These are phyloP conservation scores for Drosophila mojavensis DNA, from an alignment of 1,140 invertebrate genomes.

Conservation along the genomic window DNA sequence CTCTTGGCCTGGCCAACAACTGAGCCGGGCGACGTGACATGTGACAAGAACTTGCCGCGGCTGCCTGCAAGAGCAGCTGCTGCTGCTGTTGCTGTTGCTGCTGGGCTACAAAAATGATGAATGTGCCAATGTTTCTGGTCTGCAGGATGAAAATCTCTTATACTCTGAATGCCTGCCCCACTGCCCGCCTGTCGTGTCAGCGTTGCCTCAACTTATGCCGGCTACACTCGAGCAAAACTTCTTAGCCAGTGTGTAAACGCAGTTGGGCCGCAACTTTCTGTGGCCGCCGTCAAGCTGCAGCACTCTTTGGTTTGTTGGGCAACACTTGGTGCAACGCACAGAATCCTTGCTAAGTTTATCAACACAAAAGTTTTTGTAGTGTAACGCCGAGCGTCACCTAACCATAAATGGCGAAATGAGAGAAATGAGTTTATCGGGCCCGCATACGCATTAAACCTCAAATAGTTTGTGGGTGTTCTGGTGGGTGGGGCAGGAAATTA, in stretches of 20 bases:
- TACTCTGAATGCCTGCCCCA: background rate
- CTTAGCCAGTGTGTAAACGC: slow-evolving; percentile 39
- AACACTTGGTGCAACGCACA: slow-evolving; percentile 72
- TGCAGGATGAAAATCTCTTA: slow-evolving; percentile 30
- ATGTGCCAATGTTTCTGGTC: slow-evolving; percentile 74
- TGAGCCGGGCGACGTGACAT: slow-evolving; percentile 70
- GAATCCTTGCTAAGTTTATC: slow-evolving; percentile 42
- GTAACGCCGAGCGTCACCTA: slow-evolving; percentile 28
- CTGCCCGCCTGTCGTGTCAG: background rate
- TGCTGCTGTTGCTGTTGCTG: slow-evolving; percentile 54
- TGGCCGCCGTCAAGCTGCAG: slow-evolving; percentile 60
- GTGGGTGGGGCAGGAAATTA: slow-evolving; percentile 66
- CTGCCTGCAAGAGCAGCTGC: slow-evolving; percentile 45
- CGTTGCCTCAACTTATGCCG: slow-evolving; percentile 45
- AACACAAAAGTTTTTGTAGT: slow-evolving; percentile 59
- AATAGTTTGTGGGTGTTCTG: slow-evolving; percentile 43
- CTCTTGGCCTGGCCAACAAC: slow-evolving; percentile 15
- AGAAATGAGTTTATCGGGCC: slow-evolving; percentile 40
- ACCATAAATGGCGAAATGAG: slow-evolving; percentile 18
- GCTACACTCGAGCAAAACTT: slow-evolving; percentile 68
- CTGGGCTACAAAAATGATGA: slow-evolving; percentile 70
- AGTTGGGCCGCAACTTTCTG: slow-evolving; percentile 56
- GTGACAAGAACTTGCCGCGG: slow-evolving; percentile 79
- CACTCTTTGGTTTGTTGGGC: slow-evolving; percentile 66
- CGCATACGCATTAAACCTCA: slow-evolving; percentile 51